Evolutionary conservation across 2,797 vertebrate species (phyloP).

Genomic region (Lacerta agilis): DNA sequence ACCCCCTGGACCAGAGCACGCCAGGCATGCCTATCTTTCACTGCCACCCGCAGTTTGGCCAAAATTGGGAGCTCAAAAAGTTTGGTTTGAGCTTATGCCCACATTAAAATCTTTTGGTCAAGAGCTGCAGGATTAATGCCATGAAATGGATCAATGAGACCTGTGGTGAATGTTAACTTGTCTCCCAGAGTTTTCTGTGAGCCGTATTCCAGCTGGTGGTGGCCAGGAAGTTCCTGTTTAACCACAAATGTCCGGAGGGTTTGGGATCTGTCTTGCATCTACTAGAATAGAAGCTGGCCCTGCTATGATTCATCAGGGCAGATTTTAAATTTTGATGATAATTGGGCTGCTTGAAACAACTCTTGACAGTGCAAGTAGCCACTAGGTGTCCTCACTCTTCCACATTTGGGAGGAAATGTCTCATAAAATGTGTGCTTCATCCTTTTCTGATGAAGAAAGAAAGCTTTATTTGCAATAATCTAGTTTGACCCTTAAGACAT

Average conservation of each 20-base stretch:
- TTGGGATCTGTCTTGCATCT: background rate
- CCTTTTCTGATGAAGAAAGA: background rate
- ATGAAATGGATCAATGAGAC: background rate
- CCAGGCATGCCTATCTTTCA: no score
- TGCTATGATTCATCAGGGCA: background rate
- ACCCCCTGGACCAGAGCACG: no score
- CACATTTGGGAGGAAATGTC: rapidly evolving
- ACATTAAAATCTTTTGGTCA: background rate
- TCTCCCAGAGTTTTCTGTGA: background rate
- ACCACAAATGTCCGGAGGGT: background rate
- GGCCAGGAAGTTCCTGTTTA: background rate
- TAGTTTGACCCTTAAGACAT: background rate
- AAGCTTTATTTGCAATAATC: background rate
- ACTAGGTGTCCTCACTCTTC: conserved; percentile 33
- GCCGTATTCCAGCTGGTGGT: background rate
- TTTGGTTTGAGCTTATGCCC: background rate
- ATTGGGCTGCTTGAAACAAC: background rate
- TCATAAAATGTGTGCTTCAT: background rate
- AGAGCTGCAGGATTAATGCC: background rate
- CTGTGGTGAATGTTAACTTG: background rate
- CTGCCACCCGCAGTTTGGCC: no score
- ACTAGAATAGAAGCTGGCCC: background rate
- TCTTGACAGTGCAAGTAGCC: background rate
- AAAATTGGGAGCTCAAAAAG: no score
- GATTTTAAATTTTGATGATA: background rate